A percentile compares a stretch with the other conserved stretches of the same genome.
Conservation (phyloP, 2,888 invertebrate genomes). For the Aleiodes alternator region DNA sequence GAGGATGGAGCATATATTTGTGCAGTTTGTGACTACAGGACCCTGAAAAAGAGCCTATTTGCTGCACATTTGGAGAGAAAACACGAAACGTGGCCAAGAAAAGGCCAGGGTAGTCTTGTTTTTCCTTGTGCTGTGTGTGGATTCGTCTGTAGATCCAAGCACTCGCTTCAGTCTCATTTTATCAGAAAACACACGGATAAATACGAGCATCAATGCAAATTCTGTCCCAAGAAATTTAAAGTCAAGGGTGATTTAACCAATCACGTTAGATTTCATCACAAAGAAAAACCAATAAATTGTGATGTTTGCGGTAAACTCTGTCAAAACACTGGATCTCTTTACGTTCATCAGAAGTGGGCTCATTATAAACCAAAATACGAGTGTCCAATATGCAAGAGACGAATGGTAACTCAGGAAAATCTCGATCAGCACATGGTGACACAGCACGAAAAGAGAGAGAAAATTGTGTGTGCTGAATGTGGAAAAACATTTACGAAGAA, state of each 20-base stretch:
- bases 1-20: constrained; percentile 71
- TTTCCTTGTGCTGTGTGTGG: constrained; percentile 71
- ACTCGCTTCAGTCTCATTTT: constrained; percentile 73
- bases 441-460: constrained; percentile 72
- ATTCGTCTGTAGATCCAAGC: constrained; percentile 72
- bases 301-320: constrained; percentile 72
- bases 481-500: constrained; percentile 73
- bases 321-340: constrained; percentile 71
- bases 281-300: constrained; percentile 72
- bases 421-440: constrained; percentile 71
- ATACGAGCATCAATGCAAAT: constrained; percentile 71
- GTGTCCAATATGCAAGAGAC: constrained; percentile 71
- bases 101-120: constrained; percentile 59
- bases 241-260: constrained; percentile 73
- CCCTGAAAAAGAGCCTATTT: constrained; percentile 67
- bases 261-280: constrained; percentile 72
- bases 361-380: constrained; percentile 73
- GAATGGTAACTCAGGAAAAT: constrained; percentile 74
- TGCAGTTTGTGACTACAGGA: constrained; percentile 71
- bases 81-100: constrained; percentile 69
- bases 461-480: constrained; percentile 72
- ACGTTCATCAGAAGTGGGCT: constrained; percentile 74
- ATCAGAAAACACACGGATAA: constrained; percentile 72
- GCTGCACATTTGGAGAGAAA: constrained; percentile 69
- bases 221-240: constrained; percentile 71